Evolutionary conservation across 2,797 vertebrate genomes (phyloP).

Genomic region (Epinephelus coioides): DNA sequence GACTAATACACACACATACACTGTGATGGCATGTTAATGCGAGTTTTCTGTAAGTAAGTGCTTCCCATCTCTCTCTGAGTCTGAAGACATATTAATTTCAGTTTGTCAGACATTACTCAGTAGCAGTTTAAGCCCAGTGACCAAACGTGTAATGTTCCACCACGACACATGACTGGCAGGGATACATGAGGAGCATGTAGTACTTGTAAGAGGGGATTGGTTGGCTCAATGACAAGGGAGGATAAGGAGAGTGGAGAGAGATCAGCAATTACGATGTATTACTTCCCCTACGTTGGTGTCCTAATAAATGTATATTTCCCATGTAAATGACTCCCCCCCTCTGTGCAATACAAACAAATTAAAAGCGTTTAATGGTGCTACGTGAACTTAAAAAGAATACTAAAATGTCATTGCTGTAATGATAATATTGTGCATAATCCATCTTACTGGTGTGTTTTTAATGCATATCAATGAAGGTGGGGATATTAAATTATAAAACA

Average conservation of each 20-base stretch:
- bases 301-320: conserved; percentile 38
- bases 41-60: background rate
- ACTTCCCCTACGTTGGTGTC: conserved; percentile 31
- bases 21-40: background rate
- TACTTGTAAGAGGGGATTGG: conserved; percentile 57
- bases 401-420: background rate
- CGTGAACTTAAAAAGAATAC: background rate
- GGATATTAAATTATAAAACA: conserved; percentile 5
- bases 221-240: conserved; percentile 36
- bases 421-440: background rate
- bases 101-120: conserved; percentile 53
- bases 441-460: background rate
- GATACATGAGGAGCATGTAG: conserved; percentile 46
- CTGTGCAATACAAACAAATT: background rate
- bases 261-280: conserved; percentile 60
- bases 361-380: background rate
- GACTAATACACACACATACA: background rate
- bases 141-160: conserved; percentile 23
- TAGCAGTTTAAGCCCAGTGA: conserved; percentile 38
- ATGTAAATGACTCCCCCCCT: conserved; percentile 3
- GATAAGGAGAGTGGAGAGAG: conserved; percentile 53
- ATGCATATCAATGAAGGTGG: background rate
- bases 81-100: conserved; percentile 6
- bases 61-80: conserved; percentile 1
- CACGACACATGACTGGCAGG: conserved; percentile 41